phyloP scores from a whole-genome alignment of 2,888 invertebrate genomes.

The Autographa gamma region DNA sequence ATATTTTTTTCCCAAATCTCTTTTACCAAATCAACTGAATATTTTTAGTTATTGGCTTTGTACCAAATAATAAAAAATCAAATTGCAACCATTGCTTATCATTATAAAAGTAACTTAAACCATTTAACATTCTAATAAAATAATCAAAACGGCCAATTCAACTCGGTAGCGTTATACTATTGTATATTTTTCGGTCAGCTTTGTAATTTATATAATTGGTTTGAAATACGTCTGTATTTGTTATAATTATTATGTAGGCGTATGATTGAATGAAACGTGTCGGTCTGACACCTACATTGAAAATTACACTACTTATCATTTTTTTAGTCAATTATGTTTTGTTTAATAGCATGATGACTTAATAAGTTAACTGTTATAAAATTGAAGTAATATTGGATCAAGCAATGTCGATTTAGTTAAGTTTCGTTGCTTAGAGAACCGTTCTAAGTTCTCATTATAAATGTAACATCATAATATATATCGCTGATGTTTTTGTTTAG shows the following conservation, averaged over 20 bases:
- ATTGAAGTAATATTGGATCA: not conserved
- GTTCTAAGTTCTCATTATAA: not conserved
- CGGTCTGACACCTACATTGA: not conserved
- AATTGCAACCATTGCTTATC: no score
- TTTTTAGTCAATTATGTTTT: not conserved
- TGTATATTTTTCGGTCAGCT: constrained; percentile 19
- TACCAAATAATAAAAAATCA: no score
- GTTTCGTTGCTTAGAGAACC: not conserved
- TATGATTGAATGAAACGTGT: not conserved
- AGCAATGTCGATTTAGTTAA: not conserved
- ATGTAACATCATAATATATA: no score
- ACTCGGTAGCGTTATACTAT: constrained; percentile 32
- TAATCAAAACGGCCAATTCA: not conserved
- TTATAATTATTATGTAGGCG: constrained; percentile 14
- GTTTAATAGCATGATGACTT: constrained; percentile 1
- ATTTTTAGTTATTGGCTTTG: no score
- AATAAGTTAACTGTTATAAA: not conserved
- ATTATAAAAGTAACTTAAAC: no score
- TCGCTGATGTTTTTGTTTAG: no score
- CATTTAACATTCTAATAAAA: no score
- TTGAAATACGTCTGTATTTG: constrained; percentile 18
- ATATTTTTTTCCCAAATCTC: no score
- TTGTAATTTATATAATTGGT: constrained; percentile 48
- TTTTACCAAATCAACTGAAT: no score
- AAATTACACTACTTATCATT: constrained; percentile 5